phyloP scores from a whole-genome alignment of 2,888 invertebrate genomes.

The Erebia palarica region DNA sequence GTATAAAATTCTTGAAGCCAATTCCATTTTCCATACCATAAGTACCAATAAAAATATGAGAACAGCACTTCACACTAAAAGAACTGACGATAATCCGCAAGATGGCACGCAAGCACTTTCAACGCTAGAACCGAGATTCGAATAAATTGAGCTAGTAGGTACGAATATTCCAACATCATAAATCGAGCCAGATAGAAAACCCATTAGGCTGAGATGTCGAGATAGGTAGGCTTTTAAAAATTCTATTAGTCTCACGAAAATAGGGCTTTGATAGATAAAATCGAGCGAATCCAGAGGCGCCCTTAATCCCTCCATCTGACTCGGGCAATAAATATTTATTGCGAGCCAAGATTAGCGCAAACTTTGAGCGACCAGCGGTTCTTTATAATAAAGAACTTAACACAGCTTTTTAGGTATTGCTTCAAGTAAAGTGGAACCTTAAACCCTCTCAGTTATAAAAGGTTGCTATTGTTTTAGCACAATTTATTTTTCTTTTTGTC shows the following conservation, averaged over 20 bases:
- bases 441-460: too few species aligned
- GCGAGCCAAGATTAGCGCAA: constrained; percentile 51
- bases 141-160: constrained; percentile 18
- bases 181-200: constrained; percentile 37
- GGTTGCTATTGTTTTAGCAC: too few species aligned
- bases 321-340: constrained; percentile 72
- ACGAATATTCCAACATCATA: constrained; percentile 29
- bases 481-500: too few species aligned
- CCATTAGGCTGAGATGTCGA: constrained; percentile 38
- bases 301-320: constrained; percentile 66
- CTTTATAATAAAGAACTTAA: neutral
- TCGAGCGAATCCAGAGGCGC: constrained; percentile 43
- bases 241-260: constrained; percentile 46
- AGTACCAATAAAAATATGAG: neutral
- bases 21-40: neutral
- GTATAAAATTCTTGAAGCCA: constrained; percentile 6
- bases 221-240: constrained; percentile 43
- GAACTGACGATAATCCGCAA: constrained; percentile 20
- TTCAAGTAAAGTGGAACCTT: too few species aligned
- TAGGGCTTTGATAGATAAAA: constrained; percentile 46
- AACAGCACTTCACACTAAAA: constrained; percentile 16
- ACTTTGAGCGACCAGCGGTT: constrained; percentile 31
- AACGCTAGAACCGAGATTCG: constrained; percentile 14
- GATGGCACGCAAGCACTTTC: constrained; percentile 22
- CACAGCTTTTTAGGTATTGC: too few species aligned